Evolutionary conservation across 2,888 invertebrate genomes (phyloP), one percentile per base, ranked within the genome.

Genomic region (Ernsta delagoae): DNA sequence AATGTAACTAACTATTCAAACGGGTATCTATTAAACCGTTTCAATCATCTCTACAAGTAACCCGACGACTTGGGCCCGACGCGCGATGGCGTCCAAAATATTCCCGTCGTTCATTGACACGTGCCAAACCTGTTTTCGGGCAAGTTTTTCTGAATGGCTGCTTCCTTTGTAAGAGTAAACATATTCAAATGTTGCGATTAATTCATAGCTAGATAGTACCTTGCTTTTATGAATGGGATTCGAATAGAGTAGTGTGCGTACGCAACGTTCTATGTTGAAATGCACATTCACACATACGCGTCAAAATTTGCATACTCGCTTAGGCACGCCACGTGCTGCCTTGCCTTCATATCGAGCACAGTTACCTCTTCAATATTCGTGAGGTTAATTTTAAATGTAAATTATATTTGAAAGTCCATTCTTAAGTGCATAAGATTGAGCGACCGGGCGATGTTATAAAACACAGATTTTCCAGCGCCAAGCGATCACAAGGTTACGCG

Each of bases 161-260:
- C 90, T 92, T 92, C 92, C 90, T 92, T 90, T 90, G 91, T 91
- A 78, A 89, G 90, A 86, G 90, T 91, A 90, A 91, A 92, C 90
- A 90, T 91, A 92, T 92, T 93, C 90, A 90, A 92, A 93, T 90
- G 92, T 92, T 91, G 93, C 93, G 91, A 93, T 93, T 92, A 93
- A 93, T 93, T 92, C 93, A 92, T 92, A 84, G 92, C 87, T 90
- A 85, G 89, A 88, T 92, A 89, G 90, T 90, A 83, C 85, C 85
- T 86, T 84, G 89, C 82, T 89, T 91, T 93, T 92, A 93, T 93
- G 92, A 93, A 93, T 93, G 92, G 91, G 89, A 84, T 82, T 74
- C 75, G 78, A 73, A 74, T 83, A 82, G 80, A 75, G 72, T 72
- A 72, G 90, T 88, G 88, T 90, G 89, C 71, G 90, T 87, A 82